Evolutionary conservation across 1,140 invertebrate species (phyloP).

Genomic region (Uloborus diversus): DNA sequence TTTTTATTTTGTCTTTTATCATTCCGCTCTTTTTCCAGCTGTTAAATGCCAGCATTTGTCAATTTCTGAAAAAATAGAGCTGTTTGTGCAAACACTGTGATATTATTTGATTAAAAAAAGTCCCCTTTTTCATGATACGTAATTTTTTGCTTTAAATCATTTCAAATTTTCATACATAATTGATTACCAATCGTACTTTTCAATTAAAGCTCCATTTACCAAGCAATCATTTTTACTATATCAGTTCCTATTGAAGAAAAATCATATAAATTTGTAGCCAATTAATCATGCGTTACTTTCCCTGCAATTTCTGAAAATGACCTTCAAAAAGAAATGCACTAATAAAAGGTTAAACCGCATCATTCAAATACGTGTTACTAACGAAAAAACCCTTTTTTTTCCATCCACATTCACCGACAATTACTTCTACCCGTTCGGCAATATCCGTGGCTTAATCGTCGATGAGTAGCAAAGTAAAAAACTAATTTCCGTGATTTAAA

Average conservation of each 20-base stretch:
- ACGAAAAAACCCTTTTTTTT: slow-evolving; percentile 30
- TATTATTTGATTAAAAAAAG: no score
- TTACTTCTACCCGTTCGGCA: slow-evolving; percentile 10
- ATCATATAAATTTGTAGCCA: neutral
- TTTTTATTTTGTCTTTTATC: no score
- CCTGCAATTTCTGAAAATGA: neutral
- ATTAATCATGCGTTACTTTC: slow-evolving; percentile 13
- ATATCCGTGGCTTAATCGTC: slow-evolving; percentile 32
- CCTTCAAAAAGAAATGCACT: slow-evolving; percentile 28
- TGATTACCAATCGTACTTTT: no score
- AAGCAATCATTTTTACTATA: no score
- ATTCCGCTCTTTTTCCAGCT: no score
- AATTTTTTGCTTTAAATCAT: no score
- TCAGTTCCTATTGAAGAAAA: neutral
- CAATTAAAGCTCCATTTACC: no score
- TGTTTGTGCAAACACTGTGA: no score
- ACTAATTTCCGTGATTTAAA: slow-evolving; percentile 54
- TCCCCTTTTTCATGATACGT: no score
- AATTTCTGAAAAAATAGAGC: no score
- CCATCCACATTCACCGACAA: neutral
- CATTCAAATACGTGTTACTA: neutral
- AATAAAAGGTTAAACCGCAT: slow-evolving; percentile 50
- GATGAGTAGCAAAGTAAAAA: slow-evolving; percentile 27
- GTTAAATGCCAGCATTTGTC: no score
- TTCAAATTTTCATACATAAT: no score